Evolutionary conservation across 2,113 vertebrate genomes (phyloP).

Genomic region (Mionectes macconnelli): DNA sequence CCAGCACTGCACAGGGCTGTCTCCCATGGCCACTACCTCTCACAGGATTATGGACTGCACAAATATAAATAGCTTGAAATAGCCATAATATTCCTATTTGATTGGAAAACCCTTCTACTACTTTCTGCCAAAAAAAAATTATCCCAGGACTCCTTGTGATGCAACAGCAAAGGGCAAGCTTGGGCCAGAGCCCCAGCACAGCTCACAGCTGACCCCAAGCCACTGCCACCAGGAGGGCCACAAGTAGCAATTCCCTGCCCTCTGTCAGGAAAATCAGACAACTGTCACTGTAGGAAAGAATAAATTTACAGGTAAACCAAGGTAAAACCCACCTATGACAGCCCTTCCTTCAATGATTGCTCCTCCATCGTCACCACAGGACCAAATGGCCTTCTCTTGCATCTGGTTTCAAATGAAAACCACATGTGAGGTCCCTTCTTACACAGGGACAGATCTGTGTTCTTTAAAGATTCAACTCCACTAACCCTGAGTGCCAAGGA

Average conservation of each 20-base stretch:
- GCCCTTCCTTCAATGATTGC: background rate
- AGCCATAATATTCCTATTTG: background rate
- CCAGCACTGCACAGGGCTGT: background rate
- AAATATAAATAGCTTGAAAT: background rate
- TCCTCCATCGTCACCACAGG: background rate
- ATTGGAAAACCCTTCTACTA: background rate
- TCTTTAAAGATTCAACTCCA: slow-evolving; percentile 48
- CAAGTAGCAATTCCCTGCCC: background rate
- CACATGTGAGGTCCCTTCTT: background rate
- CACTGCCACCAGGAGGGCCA: background rate
- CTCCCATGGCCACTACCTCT: background rate
- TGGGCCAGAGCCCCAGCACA: background rate
- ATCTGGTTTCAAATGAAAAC: background rate
- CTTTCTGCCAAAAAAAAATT: background rate
- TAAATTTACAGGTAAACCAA: background rate
- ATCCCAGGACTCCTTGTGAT: background rate
- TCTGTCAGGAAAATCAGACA: background rate
- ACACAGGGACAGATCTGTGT: background rate
- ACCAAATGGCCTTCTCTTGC: background rate
- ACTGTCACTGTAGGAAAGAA: background rate
- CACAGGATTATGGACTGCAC: accelerated
- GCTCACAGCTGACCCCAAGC: background rate
- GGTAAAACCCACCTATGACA: background rate
- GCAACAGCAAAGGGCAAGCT: background rate
- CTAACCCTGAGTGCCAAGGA: slow-evolving; percentile 3